Conservation (phyloP, 1,140 invertebrate genomes). For the Pentalonia nigronervosa region DNA sequence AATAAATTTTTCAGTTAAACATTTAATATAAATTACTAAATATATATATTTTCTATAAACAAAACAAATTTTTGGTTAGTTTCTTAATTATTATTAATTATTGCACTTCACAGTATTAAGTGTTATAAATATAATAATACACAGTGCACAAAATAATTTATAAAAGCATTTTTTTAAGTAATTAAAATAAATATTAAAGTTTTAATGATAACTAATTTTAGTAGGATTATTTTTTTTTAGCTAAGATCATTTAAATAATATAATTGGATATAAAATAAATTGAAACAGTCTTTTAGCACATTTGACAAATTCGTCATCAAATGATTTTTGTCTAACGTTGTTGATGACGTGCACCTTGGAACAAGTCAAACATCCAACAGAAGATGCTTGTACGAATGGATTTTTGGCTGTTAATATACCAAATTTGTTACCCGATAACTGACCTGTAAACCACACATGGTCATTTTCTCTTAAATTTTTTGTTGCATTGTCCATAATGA, state of each 20-base stretch:
- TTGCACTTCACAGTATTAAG: slow-evolving; percentile 22
- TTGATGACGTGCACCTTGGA: neutral
- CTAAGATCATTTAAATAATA: slow-evolving; percentile 40
- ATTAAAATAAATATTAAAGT: slow-evolving; percentile 34
- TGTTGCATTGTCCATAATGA: slow-evolving; percentile 46
- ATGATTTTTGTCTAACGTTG: slow-evolving; percentile 47
- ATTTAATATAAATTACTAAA: neutral
- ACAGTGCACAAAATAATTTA: neutral
- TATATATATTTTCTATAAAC: neutral
- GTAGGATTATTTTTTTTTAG: neutral
- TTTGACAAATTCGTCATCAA: slow-evolving; percentile 48
- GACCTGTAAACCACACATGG: slow-evolving; percentile 39
- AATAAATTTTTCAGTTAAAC: neutral
- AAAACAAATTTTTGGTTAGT: slow-evolving; percentile 33
- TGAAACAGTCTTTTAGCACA: slow-evolving; percentile 54
- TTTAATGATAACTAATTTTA: slow-evolving; percentile 31
- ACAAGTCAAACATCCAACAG: slow-evolving; percentile 46
- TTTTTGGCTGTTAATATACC: slow-evolving; percentile 43
- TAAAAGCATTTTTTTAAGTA: slow-evolving; percentile 22
- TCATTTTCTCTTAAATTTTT: slow-evolving; percentile 49
- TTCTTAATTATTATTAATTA: slow-evolving; percentile 1
- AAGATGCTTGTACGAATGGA: neutral
- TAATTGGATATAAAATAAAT: slow-evolving; percentile 56
- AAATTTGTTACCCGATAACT: slow-evolving; percentile 22
- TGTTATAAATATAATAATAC: slow-evolving; percentile 27